phyloP scores from a whole-genome alignment of 2,888 invertebrate genomes.

The Cheilosia pagana region DNA sequence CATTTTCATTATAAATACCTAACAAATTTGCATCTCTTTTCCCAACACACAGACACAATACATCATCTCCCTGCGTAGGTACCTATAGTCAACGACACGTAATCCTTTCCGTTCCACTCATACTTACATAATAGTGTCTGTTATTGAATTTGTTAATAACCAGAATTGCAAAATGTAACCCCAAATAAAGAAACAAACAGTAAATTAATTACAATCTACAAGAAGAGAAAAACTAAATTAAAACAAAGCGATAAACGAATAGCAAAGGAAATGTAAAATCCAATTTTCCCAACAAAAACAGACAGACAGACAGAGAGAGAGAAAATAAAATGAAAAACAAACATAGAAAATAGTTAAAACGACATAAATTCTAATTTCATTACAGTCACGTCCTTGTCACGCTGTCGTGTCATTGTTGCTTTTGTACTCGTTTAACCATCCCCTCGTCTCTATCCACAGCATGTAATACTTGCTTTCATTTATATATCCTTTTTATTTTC shows the following conservation, averaged over 20 bases:
- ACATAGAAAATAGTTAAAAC: conserved; percentile 65
- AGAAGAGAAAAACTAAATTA: neutral
- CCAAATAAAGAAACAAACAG: neutral
- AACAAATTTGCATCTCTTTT: neutral
- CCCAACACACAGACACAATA: neutral
- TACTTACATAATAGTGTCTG: neutral
- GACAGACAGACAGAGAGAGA: neutral
- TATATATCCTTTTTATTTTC: conserved; percentile 7
- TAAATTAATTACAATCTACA: conserved; percentile 38
- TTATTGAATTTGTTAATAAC: conserved; percentile 35
- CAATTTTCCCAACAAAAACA: conserved; percentile 36
- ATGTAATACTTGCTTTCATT: conserved; percentile 34
- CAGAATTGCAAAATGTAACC: conserved; percentile 17
- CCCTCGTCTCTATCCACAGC: neutral
- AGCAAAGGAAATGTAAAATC: conserved; percentile 28
- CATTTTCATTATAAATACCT: conserved; percentile 2
- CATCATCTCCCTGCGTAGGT: neutral
- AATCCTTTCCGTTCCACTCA: conserved; percentile 1
- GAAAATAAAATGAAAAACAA: conserved; percentile 32
- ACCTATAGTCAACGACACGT: neutral
- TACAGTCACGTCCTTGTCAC: conserved; percentile 71
- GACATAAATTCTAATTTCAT: conserved; percentile 72
- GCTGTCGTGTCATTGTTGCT: conserved; percentile 61
- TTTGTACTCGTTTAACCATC: neutral
- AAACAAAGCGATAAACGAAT: conserved; percentile 25